Evolutionary conservation across 2,888 invertebrate genomes (phyloP), one percentile per base, ranked within the genome.

Genomic region (Agrochola lota): DNA sequence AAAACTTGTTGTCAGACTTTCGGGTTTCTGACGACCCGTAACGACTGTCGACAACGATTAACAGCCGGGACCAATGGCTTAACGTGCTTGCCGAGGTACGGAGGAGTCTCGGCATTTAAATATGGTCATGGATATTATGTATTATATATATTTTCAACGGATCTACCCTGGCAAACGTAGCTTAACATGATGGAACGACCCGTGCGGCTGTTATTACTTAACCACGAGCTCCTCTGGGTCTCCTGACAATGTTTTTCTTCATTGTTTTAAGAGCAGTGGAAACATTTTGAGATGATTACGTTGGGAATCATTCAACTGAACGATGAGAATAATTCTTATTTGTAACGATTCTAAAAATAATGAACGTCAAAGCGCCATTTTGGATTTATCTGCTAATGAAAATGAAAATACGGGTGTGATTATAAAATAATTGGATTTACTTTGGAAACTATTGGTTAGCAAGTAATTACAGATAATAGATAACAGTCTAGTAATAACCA

Each of bases 351-450:
- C n/a, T 59, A 26, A 70, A 26, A 63, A 23, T 23, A 68, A 12
- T 60, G 20, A n/a, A 17, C 17, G 8, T 1, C n/a, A n/a, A 52
- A 40, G 12, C 30, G 12, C 40, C 40, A 70, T 82, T 70, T 66
- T n/a, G 35, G 1, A 46, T 60, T 46, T 55, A 60, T 59, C 15
- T 26, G 63, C 35, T 59, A 66, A 60, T 43, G 9, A 43, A 63
- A 69, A 49, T 64, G n/a, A 74, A 64, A 64, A 46, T 43, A n/a
- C 9, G 2, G 0, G 4, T 60, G 26, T 59, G 15, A 46, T n/a
- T 55, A 57, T 40, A 35, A 64, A 49, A n/a, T 62, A 57, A 67
- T 62, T 66, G 35, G 1, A 20, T 52, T 82, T 80, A 82, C 43
- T 46, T 75, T 66, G 8, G 5, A 59, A 66, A 55, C 59, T n/a